A percentile compares a stretch with the other conserved stretches of the same genome.
These are phyloP conservation scores for Acanthosepion esculentum DNA, from an alignment of 2,888 invertebrate genomes.

Conservation along the genomic window DNA sequence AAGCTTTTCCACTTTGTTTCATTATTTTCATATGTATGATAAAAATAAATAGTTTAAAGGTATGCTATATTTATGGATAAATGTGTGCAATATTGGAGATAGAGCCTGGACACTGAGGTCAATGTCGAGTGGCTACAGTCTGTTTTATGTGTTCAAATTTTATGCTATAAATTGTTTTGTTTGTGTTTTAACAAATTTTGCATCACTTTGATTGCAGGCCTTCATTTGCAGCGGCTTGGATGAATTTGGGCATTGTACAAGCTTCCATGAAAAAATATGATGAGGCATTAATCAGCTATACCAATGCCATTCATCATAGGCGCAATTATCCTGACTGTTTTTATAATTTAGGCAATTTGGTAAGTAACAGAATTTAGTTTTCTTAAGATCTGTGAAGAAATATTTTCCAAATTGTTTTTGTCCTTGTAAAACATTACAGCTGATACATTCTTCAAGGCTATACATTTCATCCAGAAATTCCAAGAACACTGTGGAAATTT, in stretches of 20 bases:
- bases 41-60: too few relatives aligned
- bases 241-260: conserved; percentile 96
- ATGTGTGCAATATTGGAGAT: too few relatives aligned
- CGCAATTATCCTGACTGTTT: conserved; percentile 91
- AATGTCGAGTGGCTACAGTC: too few relatives aligned
- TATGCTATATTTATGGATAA: too few relatives aligned
- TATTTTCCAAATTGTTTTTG: background rate
- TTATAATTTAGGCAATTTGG: conserved; percentile 95
- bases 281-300: conserved; percentile 86
- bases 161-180: background rate
- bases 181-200: background rate
- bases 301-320: conserved; percentile 85
- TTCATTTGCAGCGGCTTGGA: conserved; percentile 96
- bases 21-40: too few relatives aligned
- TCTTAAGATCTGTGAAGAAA: background rate
- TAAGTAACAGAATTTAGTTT: conserved; percentile 74
- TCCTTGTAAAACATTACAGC: too few relatives aligned
- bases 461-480: too few relatives aligned
- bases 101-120: too few relatives aligned
- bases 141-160: too few relatives aligned
- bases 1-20: too few relatives aligned
- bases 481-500: too few relatives aligned
- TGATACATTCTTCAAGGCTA: too few relatives aligned
- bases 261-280: conserved; percentile 82
- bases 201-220: conserved; percentile 77